Evolutionary conservation across 1,140 invertebrate genomes (phyloP).

Genomic region (Triops longicaudatus): DNA sequence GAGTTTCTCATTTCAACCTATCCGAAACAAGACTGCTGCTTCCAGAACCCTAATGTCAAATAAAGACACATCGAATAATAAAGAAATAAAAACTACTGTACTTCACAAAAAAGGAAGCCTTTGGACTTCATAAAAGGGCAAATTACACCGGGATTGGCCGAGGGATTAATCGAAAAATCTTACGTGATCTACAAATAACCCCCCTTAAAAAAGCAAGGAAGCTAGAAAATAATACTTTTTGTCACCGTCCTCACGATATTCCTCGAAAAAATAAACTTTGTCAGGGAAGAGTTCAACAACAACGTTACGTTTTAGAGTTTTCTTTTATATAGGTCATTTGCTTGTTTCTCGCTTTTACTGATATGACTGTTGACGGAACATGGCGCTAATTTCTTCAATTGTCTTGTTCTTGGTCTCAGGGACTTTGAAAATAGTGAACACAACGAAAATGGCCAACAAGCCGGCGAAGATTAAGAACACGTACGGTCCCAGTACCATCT

Average conservation of each 20-base stretch:
- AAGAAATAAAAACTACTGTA: neutral
- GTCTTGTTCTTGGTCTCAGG: slow-evolving; percentile 80
- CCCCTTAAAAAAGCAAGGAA: slow-evolving; percentile 12
- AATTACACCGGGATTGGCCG: neutral
- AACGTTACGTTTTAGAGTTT: slow-evolving; percentile 3
- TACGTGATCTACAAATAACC: neutral
- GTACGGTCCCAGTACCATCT: slow-evolving; percentile 52
- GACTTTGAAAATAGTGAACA: slow-evolving; percentile 69
- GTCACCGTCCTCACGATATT: neutral
- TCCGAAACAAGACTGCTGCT: neutral
- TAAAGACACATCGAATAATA: neutral
- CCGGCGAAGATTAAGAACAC: slow-evolving; percentile 69
- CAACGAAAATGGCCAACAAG: slow-evolving; percentile 54
- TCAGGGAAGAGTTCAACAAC: neutral
- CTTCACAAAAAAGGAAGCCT: neutral
- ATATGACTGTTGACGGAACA: slow-evolving; percentile 63
- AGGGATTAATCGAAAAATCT: neutral
- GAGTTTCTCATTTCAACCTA: neutral
- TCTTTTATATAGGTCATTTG: neutral
- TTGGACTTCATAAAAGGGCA: neutral
- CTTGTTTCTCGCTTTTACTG: slow-evolving; percentile 41
- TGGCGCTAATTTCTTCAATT: slow-evolving; percentile 66
- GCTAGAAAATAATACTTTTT: slow-evolving; percentile 22
- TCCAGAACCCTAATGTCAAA: no score
- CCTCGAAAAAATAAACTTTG: neutral